phyloP scores from a whole-genome alignment of 1,140 invertebrate genomes.

The Drosophila pruinosa region DNA sequence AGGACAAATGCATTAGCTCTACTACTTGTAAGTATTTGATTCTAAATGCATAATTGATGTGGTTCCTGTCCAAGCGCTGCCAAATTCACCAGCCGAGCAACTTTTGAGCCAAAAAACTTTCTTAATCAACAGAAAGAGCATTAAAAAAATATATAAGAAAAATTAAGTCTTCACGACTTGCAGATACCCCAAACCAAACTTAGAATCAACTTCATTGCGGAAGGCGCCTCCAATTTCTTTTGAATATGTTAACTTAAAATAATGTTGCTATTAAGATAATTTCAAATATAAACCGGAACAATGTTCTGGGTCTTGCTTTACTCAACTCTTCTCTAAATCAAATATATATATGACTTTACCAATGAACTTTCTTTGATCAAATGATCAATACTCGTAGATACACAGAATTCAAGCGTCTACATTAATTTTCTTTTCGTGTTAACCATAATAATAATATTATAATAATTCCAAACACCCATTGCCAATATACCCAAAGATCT shows the following conservation, averaged over 20 bases:
- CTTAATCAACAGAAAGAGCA: constrained; percentile 47
- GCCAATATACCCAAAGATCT: not conserved
- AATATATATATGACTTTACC: too few species aligned
- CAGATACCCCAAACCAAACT: not conserved
- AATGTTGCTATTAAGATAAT: too few species aligned
- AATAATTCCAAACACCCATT: not conserved
- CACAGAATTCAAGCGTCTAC: too few species aligned
- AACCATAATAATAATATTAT: not conserved
- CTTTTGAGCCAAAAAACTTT: constrained; percentile 39
- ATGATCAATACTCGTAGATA: too few species aligned
- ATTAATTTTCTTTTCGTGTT: too few species aligned
- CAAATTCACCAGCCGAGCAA: not conserved
- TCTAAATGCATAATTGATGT: constrained; percentile 56
- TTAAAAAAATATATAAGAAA: not conserved
- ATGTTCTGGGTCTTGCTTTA: too few species aligned
- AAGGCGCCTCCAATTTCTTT: too few species aligned
- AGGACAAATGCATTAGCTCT: constrained; percentile 49
- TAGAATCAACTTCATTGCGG: too few species aligned
- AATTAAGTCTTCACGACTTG: not conserved
- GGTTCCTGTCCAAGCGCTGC: not conserved
- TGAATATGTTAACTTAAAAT: too few species aligned
- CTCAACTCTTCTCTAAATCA: too few species aligned
- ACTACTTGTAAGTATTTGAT: constrained; percentile 32
- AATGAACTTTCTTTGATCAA: too few species aligned
- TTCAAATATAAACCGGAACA: too few species aligned